phyloP scores from a whole-genome alignment of 1,140 invertebrate species.

The Drosophila nannoptera region DNA sequence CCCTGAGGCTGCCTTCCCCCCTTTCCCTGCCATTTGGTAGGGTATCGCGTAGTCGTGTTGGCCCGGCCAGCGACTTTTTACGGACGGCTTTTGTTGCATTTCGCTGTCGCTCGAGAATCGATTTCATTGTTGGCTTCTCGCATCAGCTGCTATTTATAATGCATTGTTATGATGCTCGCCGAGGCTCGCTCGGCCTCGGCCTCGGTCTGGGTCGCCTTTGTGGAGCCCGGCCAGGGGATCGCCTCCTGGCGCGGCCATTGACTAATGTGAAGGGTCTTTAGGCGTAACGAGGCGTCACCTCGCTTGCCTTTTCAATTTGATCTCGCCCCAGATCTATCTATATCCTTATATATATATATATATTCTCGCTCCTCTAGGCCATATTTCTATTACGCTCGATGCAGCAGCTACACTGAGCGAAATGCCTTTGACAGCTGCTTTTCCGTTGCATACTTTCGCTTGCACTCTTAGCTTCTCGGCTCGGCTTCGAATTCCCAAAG shows the following conservation, averaged over 20 bases:
- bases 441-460: neutral
- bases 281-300: constrained; percentile 1
- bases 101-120: constrained; percentile 45
- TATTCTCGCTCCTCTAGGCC: too few relatives aligned
- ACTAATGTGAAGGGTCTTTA: constrained; percentile 31
- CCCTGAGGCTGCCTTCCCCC: neutral
- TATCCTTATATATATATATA: neutral
- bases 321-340: neutral
- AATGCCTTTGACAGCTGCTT: neutral
- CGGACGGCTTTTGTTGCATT: constrained; percentile 33
- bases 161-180: constrained; percentile 43
- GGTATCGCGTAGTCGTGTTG: neutral
- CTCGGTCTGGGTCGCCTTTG: neutral
- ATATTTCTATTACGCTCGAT: constrained; percentile 27
- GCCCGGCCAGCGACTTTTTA: constrained; percentile 23
- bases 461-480: neutral
- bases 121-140: constrained; percentile 49
- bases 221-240: neutral
- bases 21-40: neutral
- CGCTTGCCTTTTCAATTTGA: constrained; percentile 22
- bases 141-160: constrained; percentile 54
- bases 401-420: constrained; percentile 16
- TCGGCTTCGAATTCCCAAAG: neutral
- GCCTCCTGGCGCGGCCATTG: constrained; percentile 9
- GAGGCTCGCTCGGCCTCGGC: neutral